Conservation (phyloP, 2,888 invertebrate genomes). For the Serripes groenlandicus region DNA sequence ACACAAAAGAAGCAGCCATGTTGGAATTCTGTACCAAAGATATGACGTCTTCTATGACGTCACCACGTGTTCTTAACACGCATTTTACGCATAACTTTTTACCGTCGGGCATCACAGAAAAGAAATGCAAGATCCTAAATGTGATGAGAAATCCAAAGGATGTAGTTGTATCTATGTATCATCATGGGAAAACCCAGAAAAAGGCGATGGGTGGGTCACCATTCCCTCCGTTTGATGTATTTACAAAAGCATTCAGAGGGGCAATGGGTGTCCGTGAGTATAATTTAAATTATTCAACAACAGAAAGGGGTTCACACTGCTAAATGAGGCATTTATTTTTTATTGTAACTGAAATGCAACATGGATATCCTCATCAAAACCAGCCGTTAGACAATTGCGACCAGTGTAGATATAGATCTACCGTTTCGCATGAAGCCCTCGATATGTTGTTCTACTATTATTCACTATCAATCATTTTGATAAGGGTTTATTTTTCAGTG, state of each 20-base stretch:
- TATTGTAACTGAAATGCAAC: too few species aligned
- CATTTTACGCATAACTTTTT: not conserved
- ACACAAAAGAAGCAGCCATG: conserved; percentile 3
- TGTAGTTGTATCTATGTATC: not conserved
- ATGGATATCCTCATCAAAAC: too few species aligned
- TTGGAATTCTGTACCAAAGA: not conserved
- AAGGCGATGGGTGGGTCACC: not conserved
- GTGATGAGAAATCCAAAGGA: conserved; percentile 11
- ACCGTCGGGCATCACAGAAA: not conserved
- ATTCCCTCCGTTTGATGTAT: not conserved
- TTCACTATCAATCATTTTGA: too few species aligned
- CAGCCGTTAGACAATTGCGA: too few species aligned
- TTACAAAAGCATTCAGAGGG: not conserved
- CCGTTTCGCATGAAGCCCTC: too few species aligned
- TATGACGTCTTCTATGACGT: not conserved
- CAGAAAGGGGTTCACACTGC: too few species aligned
- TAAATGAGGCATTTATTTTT: too few species aligned
- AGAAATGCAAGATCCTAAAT: not conserved
- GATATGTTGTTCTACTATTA: too few species aligned
- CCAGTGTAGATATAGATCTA: too few species aligned
- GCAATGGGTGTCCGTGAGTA: too few species aligned
- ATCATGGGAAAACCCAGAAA: not conserved
- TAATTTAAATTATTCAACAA: too few species aligned
- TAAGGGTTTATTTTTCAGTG: too few species aligned
- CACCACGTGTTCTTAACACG: conserved; percentile 12